These are phyloP conservation scores for Branchinecta lynchi DNA, from an alignment of 1,140 invertebrate genomes.

Conservation along the genomic window DNA sequence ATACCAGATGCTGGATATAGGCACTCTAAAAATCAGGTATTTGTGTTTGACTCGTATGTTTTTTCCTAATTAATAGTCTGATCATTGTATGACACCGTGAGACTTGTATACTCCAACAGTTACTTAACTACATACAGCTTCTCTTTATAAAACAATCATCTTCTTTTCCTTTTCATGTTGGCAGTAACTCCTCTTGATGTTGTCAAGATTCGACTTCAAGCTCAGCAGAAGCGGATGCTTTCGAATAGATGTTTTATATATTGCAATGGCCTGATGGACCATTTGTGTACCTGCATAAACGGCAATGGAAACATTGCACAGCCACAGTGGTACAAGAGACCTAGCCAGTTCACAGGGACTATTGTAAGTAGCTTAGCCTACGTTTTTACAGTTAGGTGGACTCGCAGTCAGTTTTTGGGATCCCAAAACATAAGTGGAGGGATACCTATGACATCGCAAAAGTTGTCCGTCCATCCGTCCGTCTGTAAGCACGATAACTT, in stretches of 20 bases:
- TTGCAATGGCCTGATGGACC: constrained; percentile 98
- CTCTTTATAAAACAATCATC: constrained; percentile 17
- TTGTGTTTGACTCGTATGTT: too few species aligned
- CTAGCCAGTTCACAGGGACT: constrained; percentile 74
- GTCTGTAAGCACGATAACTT: too few species aligned
- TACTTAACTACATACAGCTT: neutral
- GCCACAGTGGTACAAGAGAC: constrained; percentile 46
- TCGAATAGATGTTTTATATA: constrained; percentile 87
- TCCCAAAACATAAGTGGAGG: too few species aligned
- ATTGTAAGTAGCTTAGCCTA: constrained; percentile 45
- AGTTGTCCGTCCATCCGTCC: too few species aligned
- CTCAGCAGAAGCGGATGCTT: constrained; percentile 65
- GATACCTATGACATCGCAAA: too few species aligned
- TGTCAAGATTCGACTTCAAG: constrained; percentile 90
- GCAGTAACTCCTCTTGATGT: constrained; percentile 95
- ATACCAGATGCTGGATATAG: too few species aligned
- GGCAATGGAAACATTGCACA: constrained; percentile 31
- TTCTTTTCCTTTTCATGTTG: constrained; percentile 16
- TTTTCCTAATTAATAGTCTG: too few species aligned
- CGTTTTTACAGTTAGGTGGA: constrained; percentile 13
- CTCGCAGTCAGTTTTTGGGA: too few species aligned
- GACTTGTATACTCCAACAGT: too few species aligned
- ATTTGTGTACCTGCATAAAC: constrained; percentile 72
- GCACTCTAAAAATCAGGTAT: too few species aligned
- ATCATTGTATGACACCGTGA: too few species aligned